Percentiles rank a stretch among this genome's conserved stretches.
Conservation (phyloP, 2,888 invertebrate species). For the Athripsodes cinereus region DNA sequence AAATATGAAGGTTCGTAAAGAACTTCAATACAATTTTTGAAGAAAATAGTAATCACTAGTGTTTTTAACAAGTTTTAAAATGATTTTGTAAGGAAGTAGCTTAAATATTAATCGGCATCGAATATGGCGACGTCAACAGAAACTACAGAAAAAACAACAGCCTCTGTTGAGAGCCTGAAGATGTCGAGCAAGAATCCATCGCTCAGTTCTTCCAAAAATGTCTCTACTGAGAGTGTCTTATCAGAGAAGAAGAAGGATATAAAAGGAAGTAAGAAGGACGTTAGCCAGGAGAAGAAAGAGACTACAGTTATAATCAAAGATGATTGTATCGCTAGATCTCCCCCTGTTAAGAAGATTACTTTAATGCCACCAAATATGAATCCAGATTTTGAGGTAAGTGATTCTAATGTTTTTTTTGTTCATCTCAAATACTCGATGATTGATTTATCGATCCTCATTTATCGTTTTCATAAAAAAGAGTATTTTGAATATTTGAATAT, state of each 20-base stretch:
- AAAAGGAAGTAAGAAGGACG: slow-evolving; percentile 40
- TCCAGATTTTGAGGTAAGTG: slow-evolving; percentile 34
- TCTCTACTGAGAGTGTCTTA: slow-evolving; percentile 46
- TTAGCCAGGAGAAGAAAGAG: slow-evolving; percentile 40
- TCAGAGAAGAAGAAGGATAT: slow-evolving; percentile 38
- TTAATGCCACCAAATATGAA: slow-evolving; percentile 44
- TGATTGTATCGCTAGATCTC: slow-evolving; percentile 45
- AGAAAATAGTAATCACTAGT: too few species aligned
- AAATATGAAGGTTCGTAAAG: too few species aligned
- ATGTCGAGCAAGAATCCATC: slow-evolving; percentile 45
- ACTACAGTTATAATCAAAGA: slow-evolving; percentile 47
- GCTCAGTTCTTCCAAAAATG: slow-evolving; percentile 42
- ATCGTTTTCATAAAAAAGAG: too few species aligned
- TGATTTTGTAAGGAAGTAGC: not conserved
- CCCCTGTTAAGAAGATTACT: slow-evolving; percentile 48
- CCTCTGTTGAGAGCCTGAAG: slow-evolving; percentile 47
- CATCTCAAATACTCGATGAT: too few species aligned
- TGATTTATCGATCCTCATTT: too few species aligned
- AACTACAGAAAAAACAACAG: slow-evolving; percentile 44
- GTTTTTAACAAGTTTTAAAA: too few species aligned
- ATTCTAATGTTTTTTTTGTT: not conserved
- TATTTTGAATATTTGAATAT: too few species aligned
- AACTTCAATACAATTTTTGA: too few species aligned
- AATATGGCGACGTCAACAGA: slow-evolving; percentile 35
- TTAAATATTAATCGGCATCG: not conserved